Conservation (phyloP, 2,888 invertebrate species). For the Athetis lepigone region DNA sequence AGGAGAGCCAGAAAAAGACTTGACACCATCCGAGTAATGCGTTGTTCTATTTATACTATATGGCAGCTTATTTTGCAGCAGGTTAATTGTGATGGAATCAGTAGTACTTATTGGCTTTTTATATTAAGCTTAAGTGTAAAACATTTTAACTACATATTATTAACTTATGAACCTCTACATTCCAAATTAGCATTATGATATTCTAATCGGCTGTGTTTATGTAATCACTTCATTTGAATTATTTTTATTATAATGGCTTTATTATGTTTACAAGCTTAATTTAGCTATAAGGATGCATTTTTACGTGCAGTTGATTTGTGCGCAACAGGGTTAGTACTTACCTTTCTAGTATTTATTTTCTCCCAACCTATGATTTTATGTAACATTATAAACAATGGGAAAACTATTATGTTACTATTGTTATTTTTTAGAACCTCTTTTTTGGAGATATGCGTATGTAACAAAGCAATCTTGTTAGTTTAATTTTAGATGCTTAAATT, state of each 20-base stretch:
- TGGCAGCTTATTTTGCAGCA: conserved; percentile 81
- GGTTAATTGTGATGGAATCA: conserved; percentile 86
- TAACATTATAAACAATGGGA: conserved; percentile 35
- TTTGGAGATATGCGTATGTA: conserved; percentile 58
- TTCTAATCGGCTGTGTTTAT: conserved; percentile 83
- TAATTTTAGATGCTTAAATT: conserved; percentile 53
- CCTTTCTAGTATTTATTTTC: conserved; percentile 53
- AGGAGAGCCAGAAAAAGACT: conserved; percentile 93
- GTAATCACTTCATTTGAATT: conserved; percentile 61
- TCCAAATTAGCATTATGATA: conserved; percentile 82
- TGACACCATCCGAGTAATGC: conserved; percentile 93
- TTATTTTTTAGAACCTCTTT: conserved; percentile 58
- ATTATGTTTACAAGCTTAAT: conserved; percentile 56
- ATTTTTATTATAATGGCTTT: conserved; percentile 62
- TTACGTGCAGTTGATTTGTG: conserved; percentile 53
- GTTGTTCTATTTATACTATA: conserved; percentile 61
- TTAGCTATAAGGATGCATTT: conserved; percentile 55
- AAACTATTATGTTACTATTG: conserved; percentile 61
- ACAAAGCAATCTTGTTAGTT: conserved; percentile 60
- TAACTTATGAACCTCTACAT: conserved; percentile 82
- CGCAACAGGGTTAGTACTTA: conserved; percentile 62
- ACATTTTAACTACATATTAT: conserved; percentile 63
- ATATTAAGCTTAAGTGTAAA: conserved; percentile 81
- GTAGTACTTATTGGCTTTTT: conserved; percentile 89
- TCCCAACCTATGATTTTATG: conserved; percentile 41